Percentiles rank a stretch among this genome's conserved stretches.
Conservation (phyloP, 2,888 invertebrate species). For the Pogonocherus hispidulus region DNA sequence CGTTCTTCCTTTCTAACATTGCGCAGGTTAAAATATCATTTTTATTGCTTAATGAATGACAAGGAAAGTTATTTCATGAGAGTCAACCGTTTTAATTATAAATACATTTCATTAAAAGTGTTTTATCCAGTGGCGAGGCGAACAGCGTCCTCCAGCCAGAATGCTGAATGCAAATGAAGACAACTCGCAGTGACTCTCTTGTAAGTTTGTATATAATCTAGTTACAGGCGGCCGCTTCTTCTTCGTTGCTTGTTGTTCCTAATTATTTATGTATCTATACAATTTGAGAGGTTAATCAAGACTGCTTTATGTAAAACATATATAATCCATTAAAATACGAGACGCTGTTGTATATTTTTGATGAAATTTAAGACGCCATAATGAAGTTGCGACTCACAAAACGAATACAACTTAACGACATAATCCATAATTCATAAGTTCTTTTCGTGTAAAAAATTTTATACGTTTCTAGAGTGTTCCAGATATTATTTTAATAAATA, state of each 20-base stretch:
- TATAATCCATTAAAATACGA: conserved; percentile 31
- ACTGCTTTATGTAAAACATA: conserved; percentile 50
- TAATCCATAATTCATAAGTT: too few species aligned
- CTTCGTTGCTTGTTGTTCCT: conserved; percentile 40
- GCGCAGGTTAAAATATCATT: too few species aligned
- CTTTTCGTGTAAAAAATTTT: too few species aligned
- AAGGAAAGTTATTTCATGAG: neutral
- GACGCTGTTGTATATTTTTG: neutral
- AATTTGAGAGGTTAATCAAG: conserved; percentile 54
- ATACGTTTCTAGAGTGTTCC: too few species aligned
- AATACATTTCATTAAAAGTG: conserved; percentile 25
- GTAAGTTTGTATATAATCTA: conserved; percentile 59
- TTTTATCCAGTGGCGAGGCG: conserved; percentile 46
- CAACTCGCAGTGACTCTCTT: conserved; percentile 56
- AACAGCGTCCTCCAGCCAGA: conserved; percentile 48
- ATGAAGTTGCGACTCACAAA: conserved; percentile 13
- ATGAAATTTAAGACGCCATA: neutral
- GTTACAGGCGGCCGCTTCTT: conserved; percentile 39
- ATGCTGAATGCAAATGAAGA: conserved; percentile 59
- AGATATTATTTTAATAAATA: too few species aligned
- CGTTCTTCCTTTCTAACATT: too few species aligned
- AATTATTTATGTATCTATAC: conserved; percentile 56
- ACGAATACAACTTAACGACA: neutral
- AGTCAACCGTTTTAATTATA: conserved; percentile 18
- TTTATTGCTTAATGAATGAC: neutral